Base-by-base conservation (phyloP, 2,797 vertebrate genomes). In the Rhinella marina region DNA sequence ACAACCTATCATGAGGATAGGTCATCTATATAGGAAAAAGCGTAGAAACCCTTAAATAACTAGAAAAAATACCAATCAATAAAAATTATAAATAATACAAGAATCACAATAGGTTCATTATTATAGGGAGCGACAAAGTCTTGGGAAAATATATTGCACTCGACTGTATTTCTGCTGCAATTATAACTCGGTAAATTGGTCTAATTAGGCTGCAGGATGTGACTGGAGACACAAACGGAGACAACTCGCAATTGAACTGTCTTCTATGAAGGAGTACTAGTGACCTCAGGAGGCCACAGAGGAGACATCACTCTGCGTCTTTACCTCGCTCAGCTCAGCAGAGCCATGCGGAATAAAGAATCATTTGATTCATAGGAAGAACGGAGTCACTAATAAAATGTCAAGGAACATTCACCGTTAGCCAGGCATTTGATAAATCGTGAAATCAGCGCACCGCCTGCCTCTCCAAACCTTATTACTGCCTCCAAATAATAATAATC, bases 271-370 rank as follows among this genome's bases (percentile, higher is more conserved):
- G 78, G 88, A 86, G 81, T 73, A 11, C 80, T 78, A 89, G 61
- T 89, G 88, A 86, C 88, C 88, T 89, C 88, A 89, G 88, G 84
- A 89, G 88, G 88, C 88, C 32, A 25, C 29, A 73, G 66, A 66
- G 73, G 41, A 84, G 73, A 83, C 8, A 61, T 61, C 52, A 83
- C 41, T 70, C 14, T 86, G n/a, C 85, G 7, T 48, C 73, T 64
- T 81, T 56, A 23, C 12, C 21, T 2, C 23, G 48, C 16, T 77
- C 84, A 19, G 68, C 56, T 62, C 81, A 23, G 52, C 23, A 19
- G 10, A 25, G 11, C 29, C 12, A 48, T n/a, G n/a, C 48, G 16
- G 56, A 66, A 83, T 73, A 52, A 62, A 61, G 23, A n/a, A 61
- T 56, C 54, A 59, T 76, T 64, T 57, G 64, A 68, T 73, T 78